These are phyloP conservation scores for Procavia capensis DNA, from an alignment of 2,113 vertebrate genomes.

Conservation along the genomic window DNA sequence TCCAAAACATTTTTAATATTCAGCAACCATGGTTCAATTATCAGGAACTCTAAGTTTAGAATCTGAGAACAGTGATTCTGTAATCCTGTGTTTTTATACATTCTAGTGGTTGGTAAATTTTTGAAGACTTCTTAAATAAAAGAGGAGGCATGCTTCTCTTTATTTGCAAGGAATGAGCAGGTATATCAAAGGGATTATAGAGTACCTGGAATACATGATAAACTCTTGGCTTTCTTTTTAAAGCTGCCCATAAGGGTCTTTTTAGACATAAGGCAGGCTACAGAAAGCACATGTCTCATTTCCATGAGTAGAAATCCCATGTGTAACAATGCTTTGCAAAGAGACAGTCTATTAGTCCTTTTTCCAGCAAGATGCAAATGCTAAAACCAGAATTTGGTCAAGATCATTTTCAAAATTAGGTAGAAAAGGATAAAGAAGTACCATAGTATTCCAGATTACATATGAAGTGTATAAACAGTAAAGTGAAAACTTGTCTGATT, in stretches of 20 bases:
- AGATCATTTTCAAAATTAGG: not conserved
- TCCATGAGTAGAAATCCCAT: not conserved
- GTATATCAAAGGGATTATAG: not conserved
- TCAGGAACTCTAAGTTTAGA: conserved; percentile 33
- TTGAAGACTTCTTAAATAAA: conserved; percentile 17
- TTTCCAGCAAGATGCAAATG: conserved; percentile 29
- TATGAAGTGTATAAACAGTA: not conserved
- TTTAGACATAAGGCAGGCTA: conserved; percentile 24
- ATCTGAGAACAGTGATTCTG: not conserved
- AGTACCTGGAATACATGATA: not conserved
- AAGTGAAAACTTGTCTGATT: conserved; percentile 34
- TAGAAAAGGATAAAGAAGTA: conserved; percentile 48
- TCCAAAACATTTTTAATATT: conserved; percentile 33
- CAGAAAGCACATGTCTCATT: conserved; percentile 6
- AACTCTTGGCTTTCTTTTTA: conserved; percentile 12
- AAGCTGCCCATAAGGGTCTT: not conserved
- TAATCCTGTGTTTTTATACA: conserved; percentile 41
- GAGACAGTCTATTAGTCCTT: not conserved
- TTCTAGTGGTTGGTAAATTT: conserved; percentile 16
- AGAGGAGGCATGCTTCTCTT: not conserved
- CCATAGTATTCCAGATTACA: conserved; percentile 10
- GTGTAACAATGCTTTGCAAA: conserved; percentile 24
- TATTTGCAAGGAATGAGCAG: not conserved
- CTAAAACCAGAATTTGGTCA: not conserved
- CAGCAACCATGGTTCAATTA: conserved; percentile 17